Evolutionary conservation across 1,140 invertebrate species (phyloP), one percentile per base, ranked within the genome.

Genomic region (Drosophila gunungcola): DNA sequence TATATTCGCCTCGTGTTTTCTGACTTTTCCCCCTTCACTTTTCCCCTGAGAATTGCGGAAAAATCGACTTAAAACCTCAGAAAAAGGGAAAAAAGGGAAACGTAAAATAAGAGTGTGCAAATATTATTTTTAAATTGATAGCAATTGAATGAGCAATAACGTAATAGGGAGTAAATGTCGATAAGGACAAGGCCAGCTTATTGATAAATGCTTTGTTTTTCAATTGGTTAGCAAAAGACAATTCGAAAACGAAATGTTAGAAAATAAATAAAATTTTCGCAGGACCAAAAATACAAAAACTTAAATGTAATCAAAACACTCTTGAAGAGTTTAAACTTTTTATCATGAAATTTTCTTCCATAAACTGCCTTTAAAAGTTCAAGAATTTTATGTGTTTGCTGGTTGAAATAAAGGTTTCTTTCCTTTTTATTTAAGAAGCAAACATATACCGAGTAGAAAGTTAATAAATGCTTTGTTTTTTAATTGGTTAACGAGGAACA

Each of bases 41-140:
- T 52, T 46, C 48, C 7, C 7, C 12, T 9, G 45, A 29, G 41
- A 45, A 52, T 13, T 55, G 67, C 46, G 34, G 72, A n/a, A 34
- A 69, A 85, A 53, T 78, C 55, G 56, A 38, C 73, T 52, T 27
- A 70, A 63, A 78, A 51, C 53, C 36, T 34, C 29, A 29, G 12
- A 13, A 32, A 21, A 32, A 32, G 29, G 29, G 29, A 32, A 57
- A 58, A 58, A 73, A 51, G 34, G 45, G 69, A 62, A 36, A 42
- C 29, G 36, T 34, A 65, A 80, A 39, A 86, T 73, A 75, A 58
- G 75, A 49, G 82, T 88, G 83, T 82, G 78, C 76, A 86, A 88
- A 86, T 88, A 86, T 78, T 82, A 70, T 82, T 88, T 78, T 79
- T 69, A 88, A 86, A 88, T 86, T 86, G 82, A 83, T 81, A 76